Conservation (phyloP, 1,140 invertebrate species). For the Wiebesia pumilae region DNA sequence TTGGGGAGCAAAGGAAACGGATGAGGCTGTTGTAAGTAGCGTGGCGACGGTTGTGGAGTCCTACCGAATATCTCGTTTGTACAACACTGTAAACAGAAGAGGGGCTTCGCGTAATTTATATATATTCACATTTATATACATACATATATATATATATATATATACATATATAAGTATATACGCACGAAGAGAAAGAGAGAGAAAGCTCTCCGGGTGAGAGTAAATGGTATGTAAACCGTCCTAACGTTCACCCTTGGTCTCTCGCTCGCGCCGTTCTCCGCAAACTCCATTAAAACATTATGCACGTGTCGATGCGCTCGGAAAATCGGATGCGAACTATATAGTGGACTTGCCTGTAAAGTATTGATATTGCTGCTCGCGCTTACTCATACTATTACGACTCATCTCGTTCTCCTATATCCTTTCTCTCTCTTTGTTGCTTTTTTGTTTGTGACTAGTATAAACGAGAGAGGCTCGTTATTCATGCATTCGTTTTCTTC, state of each 20-base stretch:
- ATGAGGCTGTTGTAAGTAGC: conserved; percentile 18
- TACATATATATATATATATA: neutral
- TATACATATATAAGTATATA: neutral
- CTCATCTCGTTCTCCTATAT: neutral
- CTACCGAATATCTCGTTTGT: conserved; percentile 23
- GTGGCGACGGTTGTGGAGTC: neutral
- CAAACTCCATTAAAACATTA: conserved; percentile 77
- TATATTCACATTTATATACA: neutral
- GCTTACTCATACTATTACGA: conserved; percentile 23
- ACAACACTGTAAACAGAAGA: conserved; percentile 47
- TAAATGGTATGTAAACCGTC: conserved; percentile 76
- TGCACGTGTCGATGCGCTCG: conserved; percentile 74
- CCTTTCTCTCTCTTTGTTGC: neutral
- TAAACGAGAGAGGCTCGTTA: conserved; percentile 10
- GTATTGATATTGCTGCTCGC: conserved; percentile 48
- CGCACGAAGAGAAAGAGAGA: conserved; percentile 35
- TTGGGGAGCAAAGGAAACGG: conserved; percentile 14
- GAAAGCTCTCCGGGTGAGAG: conserved; percentile 67
- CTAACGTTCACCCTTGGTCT: conserved; percentile 68
- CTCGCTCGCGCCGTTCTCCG: conserved; percentile 63
- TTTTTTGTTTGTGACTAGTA: neutral
- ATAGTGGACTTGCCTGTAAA: conserved; percentile 31
- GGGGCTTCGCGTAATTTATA: neutral
- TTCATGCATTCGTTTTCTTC: neutral
- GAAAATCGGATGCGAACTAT: conserved; percentile 72